Base-by-base conservation (phyloP, 2,888 invertebrate species). In the Crematogaster levior region DNA sequence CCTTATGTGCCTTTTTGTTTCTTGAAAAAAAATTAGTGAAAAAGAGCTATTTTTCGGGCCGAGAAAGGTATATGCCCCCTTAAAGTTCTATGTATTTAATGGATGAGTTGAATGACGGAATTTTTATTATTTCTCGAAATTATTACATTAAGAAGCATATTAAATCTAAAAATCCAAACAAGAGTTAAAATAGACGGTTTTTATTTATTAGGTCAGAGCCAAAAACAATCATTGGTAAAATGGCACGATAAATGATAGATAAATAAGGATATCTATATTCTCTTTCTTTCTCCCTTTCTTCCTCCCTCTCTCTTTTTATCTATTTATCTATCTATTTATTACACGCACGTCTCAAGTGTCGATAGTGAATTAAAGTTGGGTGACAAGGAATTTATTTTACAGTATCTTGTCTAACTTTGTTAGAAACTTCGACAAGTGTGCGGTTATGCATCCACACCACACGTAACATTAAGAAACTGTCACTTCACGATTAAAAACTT, bases 371-470 rank as follows among this genome's bases (percentile, higher is more conserved):
- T 79, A 79, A 79, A 79, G 77, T 79, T 79, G 56, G 56, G 56
- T 79, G 70, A 79, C 77, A 61, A 56, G 77, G 77, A 79, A 79
- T 79, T 79, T 79, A 79, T 79, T 79, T 79, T 46, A 70, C 56
- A 56, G 56, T 53, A 53, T 70, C 77, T 70, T 43, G 77, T 70
- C 43, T 58, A 79, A 79, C 77, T 75, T 75, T 40, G 51, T 75
- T 66, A 66, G 51, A 53, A 75, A 75, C 75, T 79, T 70, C 12
- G 43, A 56, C 63, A 53, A 53, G 53, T 70, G 43, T 53, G 34
- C 70, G 43, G 43, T 56, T n/a, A 58, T 34, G 53, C 53, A 56
- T 51, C 48, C 37, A 24, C 51, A 37, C 30, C 3, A 7, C 43
- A 70, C 77, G 70, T 70, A 56, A 70, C 70, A 70, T 58, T 70